Evolutionary conservation across 2,797 vertebrate genomes (phyloP), one percentile per base, ranked within the genome.

Genomic region (Labeo calbasu): DNA sequence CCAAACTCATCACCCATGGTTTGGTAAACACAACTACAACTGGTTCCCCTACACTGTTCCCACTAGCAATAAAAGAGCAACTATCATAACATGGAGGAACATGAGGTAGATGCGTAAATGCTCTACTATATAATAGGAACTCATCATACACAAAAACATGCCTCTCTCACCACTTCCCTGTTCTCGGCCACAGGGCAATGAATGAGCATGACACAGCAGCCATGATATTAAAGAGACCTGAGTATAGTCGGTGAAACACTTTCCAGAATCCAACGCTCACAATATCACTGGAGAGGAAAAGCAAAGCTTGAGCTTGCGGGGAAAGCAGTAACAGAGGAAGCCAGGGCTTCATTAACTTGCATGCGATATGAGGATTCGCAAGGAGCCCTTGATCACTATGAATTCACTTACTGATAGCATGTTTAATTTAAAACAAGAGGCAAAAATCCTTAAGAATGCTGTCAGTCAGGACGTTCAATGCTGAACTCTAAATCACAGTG

Each of bases 131-230:
- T 51, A 55, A 53, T 21, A 6, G 73, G 82, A 83, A 77, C 61
- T 69, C 32, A 0, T 43, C 28, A 48, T 57, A 77, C 36, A 83
- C 21, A 43, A 2, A 53, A 77, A 70, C 36, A 59, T 68, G 36
- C 36, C 15, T 36, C 57, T 80, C 48, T 75, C 10, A 53, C 25
- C 40, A 77, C 73, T 83, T 83, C 69, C 40, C 28, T 55, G 21
- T 79, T 82, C 48, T 73, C 28, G 43, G 48, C 59, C 57, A 72
- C 73, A 72, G 69, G 40, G 46, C 66, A 84, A 66, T 73, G 28
- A 79, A 79, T 69, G 72, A 77, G 50, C 36, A 83, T 57, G 65
- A 83, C 13, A 71, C 21, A 51, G 73, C 61, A 84, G 55, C 19
- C 83, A 53, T 46, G 36, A 77, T 12, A 77, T 32, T 72, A 75